Conservation (phyloP, 2,113 vertebrate genomes). For the Zosterops japonicus region DNA sequence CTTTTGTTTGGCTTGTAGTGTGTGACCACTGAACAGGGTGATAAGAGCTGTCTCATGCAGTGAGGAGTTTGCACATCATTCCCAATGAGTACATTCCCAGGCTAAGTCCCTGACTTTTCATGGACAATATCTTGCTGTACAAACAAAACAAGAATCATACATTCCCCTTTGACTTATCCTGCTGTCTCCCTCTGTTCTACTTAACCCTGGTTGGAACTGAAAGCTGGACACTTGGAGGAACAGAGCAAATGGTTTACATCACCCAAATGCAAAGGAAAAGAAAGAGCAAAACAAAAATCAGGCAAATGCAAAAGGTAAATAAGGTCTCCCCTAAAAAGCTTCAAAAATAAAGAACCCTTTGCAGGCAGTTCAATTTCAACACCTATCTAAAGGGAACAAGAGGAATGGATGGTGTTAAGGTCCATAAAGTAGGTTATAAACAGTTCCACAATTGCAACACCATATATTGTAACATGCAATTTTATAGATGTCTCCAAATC, state of each 20-base stretch:
- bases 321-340: neutral
- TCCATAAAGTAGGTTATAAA: slow-evolving; percentile 67
- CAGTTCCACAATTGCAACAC: slow-evolving; percentile 1
- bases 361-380: slow-evolving; percentile 15
- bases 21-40: neutral
- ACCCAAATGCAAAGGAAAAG: neutral
- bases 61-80: neutral
- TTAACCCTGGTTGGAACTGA: neutral
- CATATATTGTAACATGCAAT: neutral
- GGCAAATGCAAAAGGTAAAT: neutral
- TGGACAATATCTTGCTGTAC: neutral
- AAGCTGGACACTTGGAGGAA: neutral
- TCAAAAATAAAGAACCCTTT: neutral
- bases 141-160: neutral
- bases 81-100: neutral
- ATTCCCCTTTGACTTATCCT: neutral
- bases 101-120: neutral
- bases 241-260: neutral
- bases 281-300: neutral
- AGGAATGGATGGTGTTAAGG: neutral
- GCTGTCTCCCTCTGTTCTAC: neutral
- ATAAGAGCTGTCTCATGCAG: neutral
- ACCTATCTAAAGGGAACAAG: neutral
- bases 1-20: neutral
- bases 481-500: slow-evolving; percentile 29